Conservation (phyloP, 53 echinoderm and acorn worm species). For the Mesocentrotus franciscanus region DNA sequence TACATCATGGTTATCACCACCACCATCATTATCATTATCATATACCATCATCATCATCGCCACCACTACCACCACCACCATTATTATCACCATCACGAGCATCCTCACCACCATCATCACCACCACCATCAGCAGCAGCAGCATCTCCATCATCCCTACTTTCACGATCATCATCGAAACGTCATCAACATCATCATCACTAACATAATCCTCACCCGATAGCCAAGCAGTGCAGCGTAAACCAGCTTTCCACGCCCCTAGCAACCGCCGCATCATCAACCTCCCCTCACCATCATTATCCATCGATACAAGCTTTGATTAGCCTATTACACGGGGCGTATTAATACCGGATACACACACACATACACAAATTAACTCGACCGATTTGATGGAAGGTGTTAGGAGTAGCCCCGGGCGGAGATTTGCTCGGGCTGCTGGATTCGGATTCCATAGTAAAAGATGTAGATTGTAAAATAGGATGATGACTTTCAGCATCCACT, state of each 20-base stretch:
- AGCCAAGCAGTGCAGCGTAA: too few species aligned
- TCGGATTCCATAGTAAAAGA: background rate
- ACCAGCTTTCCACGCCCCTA: background rate
- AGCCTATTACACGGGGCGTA: constrained; percentile 39
- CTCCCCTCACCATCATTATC: background rate
- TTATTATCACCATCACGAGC: background rate
- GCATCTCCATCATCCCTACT: background rate
- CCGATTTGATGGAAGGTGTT: constrained; percentile 33
- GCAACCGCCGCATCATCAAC: background rate
- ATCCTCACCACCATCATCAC: background rate
- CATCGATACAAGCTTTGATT: constrained; percentile 15
- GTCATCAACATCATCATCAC: background rate
- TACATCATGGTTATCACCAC: too few species aligned
- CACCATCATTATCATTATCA: too few species aligned
- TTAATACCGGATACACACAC: constrained; percentile 51
- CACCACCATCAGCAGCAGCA: background rate
- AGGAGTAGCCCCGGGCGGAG: constrained; percentile 17
- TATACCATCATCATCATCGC: too few species aligned
- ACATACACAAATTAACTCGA: constrained; percentile 2
- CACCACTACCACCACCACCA: background rate
- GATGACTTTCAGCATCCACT: background rate
- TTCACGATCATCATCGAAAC: too few species aligned
- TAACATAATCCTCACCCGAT: too few species aligned
- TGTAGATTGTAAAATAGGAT: background rate
- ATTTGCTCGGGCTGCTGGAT: constrained; percentile 33